Conservation (phyloP, 2,113 vertebrate genomes). For the Nestor notabilis region DNA sequence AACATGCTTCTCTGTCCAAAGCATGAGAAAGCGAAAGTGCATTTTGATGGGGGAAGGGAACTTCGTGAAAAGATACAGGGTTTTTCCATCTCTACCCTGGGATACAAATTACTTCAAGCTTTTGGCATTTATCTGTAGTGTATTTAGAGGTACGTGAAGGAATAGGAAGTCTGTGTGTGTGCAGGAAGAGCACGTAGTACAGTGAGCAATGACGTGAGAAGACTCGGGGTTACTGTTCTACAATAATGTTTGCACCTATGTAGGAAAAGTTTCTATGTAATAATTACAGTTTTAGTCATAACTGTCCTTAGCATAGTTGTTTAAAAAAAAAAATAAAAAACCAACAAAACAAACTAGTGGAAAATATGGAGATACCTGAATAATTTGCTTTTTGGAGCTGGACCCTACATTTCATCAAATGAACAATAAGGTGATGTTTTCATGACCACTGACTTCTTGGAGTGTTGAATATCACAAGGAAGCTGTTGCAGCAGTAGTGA, state of each 20-base stretch:
- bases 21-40: neutral
- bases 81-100: neutral
- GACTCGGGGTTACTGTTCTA: neutral
- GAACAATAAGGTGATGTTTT: neutral
- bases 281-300: neutral
- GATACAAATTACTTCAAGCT: neutral
- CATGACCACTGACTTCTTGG: neutral
- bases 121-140: neutral
- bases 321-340: neutral
- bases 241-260: neutral
- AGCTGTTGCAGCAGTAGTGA: neutral
- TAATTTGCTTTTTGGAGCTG: neutral
- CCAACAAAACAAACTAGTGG: neutral
- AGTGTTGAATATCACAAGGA: neutral
- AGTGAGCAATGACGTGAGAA: neutral
- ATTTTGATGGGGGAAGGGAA: neutral
- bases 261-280: neutral
- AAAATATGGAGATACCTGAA: neutral
- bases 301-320: neutral
- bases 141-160: neutral
- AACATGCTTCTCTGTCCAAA: neutral
- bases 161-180: neutral
- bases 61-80: neutral
- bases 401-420: neutral
- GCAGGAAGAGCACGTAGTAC: neutral